A percentile compares a stretch with the other conserved stretches of the same genome.
These are phyloP conservation scores for Silurus meridionalis DNA, from an alignment of 2,113 vertebrate genomes.

Conservation along the genomic window DNA sequence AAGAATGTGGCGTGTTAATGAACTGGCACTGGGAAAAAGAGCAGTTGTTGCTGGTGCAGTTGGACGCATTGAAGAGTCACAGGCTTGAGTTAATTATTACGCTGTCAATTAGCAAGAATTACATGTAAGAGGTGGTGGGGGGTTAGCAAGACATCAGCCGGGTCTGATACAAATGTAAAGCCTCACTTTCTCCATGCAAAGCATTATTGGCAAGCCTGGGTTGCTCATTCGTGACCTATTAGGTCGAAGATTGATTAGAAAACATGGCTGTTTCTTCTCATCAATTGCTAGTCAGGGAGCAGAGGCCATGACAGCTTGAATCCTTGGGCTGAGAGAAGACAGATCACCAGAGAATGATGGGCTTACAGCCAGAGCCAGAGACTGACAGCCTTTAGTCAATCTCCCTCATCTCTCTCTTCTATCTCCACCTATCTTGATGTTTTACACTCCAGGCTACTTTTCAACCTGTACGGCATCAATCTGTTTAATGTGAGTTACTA, in stretches of 20 bases:
- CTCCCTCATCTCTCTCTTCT: slow-evolving; percentile 22
- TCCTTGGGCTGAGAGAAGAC: slow-evolving; percentile 61
- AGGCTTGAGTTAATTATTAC: slow-evolving; percentile 44
- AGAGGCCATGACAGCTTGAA: slow-evolving; percentile 72
- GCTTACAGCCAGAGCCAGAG: slow-evolving; percentile 62
- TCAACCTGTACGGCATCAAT: slow-evolving; percentile 30
- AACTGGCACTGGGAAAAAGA: slow-evolving; percentile 28
- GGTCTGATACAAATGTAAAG: slow-evolving; percentile 55
- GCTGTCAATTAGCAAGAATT: slow-evolving; percentile 47
- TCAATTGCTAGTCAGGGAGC: slow-evolving; percentile 67
- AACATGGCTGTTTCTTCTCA: slow-evolving; percentile 71
- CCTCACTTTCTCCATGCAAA: slow-evolving; percentile 58
- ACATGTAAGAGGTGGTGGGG: neutral
- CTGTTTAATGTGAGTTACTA: slow-evolving; percentile 23
- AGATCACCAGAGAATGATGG: slow-evolving; percentile 70
- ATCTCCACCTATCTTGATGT: slow-evolving; percentile 23
- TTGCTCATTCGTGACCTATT: slow-evolving; percentile 78
- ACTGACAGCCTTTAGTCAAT: slow-evolving; percentile 57
- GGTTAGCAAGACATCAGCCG: neutral
- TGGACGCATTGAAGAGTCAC: slow-evolving; percentile 25
- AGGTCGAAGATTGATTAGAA: slow-evolving; percentile 74
- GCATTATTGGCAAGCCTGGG: slow-evolving; percentile 68
- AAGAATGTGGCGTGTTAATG: slow-evolving; percentile 30
- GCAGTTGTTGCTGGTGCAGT: slow-evolving; percentile 29
- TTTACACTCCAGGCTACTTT: slow-evolving; percentile 8